phyloP scores from a whole-genome alignment of 2,113 vertebrate species.

The Polypterus senegalus region DNA sequence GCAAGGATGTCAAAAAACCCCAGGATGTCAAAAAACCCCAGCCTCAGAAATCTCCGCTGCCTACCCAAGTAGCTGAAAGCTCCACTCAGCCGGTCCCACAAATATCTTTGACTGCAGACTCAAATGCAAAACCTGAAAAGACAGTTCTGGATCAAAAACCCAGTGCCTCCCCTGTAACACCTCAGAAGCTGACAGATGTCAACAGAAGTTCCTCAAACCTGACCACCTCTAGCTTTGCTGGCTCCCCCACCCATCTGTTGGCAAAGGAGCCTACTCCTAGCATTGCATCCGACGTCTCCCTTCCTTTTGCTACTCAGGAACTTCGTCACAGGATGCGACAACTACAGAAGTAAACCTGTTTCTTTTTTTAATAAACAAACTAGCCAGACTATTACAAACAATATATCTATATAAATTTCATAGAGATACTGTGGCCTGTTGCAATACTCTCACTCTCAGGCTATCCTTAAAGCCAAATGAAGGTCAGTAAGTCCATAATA shows the following conservation, averaged over 20 bases:
- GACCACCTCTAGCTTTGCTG: conserved; percentile 41
- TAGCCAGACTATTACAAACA: no score
- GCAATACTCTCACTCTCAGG: no score
- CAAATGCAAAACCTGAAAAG: conserved; percentile 2
- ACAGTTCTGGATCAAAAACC: conserved; percentile 13
- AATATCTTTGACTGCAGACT: conserved; percentile 19
- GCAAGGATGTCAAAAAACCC: conserved; percentile 5
- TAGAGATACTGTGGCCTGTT: no score
- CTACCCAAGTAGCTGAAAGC: conserved; percentile 9
- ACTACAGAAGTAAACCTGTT: conserved; percentile 69
- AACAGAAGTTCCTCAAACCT: conserved; percentile 65
- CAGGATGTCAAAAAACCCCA: conserved; percentile 36
- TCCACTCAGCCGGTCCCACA: no score
- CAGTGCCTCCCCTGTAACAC: conserved; percentile 32
- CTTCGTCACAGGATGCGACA: conserved; percentile 75
- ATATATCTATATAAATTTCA: no score
- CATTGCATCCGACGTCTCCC: conserved; percentile 88
- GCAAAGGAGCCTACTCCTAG: conserved; percentile 86
- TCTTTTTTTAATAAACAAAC: no score
- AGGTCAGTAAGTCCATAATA: no score
- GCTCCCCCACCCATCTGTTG: conserved; percentile 59
- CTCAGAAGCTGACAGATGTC: conserved; percentile 37
- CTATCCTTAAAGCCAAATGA: no score
- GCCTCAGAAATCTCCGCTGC: conserved; percentile 36
- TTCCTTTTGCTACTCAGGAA: conserved; percentile 79